phyloP scores from a whole-genome alignment of 2,888 invertebrate genomes.

The Hesperia comma region DNA sequence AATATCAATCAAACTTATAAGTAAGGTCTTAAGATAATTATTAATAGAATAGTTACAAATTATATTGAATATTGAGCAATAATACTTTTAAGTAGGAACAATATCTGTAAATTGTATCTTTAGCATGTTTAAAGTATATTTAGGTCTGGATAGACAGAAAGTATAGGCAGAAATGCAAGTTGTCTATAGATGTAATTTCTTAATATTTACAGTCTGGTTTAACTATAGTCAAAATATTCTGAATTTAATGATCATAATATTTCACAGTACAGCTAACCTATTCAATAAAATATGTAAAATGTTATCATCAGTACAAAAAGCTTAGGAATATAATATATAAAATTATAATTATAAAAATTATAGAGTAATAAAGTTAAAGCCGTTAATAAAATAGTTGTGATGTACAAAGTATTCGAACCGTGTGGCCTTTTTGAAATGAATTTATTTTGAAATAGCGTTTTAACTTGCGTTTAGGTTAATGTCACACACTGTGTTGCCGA shows the following conservation, averaged over 20 bases:
- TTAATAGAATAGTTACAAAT: background rate
- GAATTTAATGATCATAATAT: background rate
- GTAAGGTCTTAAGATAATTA: no score
- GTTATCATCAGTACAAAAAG: slow-evolving; percentile 1
- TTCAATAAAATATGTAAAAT: background rate
- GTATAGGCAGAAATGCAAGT: no score
- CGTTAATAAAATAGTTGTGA: background rate
- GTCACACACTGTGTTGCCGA: slow-evolving; percentile 4
- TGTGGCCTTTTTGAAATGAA: slow-evolving; percentile 25
- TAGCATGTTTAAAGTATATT: no score
- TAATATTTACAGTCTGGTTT: background rate
- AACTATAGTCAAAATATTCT: background rate
- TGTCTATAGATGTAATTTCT: no score
- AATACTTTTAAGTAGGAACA: background rate
- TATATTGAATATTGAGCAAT: background rate
- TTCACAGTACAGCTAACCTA: background rate
- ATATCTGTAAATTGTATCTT: no score
- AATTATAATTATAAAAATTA: slow-evolving; percentile 2
- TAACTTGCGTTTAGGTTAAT: background rate
- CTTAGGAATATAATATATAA: background rate
- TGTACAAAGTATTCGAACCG: slow-evolving; percentile 13
- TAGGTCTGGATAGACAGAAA: no score
- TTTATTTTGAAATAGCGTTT: slow-evolving; percentile 17
- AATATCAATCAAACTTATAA: background rate
- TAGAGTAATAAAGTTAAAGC: background rate